These are phyloP conservation scores for Leptinotarsa peninsularis DNA, from an alignment of 2,888 invertebrate species.

Conservation along the genomic window DNA sequence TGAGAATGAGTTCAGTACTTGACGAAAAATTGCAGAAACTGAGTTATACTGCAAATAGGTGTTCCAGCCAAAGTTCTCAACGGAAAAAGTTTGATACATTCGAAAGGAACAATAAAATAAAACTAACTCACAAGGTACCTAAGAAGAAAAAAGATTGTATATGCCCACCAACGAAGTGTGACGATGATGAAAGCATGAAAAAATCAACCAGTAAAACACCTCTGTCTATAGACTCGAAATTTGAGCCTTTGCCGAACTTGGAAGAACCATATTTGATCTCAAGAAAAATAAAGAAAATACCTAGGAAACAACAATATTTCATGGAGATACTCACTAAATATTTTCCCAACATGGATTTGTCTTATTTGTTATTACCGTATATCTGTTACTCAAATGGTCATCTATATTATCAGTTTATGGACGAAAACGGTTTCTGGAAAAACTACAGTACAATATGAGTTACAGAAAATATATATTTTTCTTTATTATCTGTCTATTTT, in stretches of 20 bases:
- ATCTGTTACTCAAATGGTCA: constrained; percentile 60
- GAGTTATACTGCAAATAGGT: constrained; percentile 21
- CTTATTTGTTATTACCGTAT: constrained; percentile 57
- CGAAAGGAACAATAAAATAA: not conserved
- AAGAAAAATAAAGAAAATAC: constrained; percentile 41
- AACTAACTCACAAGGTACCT: not conserved
- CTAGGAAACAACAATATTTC: constrained; percentile 52
- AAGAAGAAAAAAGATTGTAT: not conserved
- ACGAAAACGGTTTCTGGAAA: constrained; percentile 46
- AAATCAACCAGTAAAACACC: constrained; percentile 25
- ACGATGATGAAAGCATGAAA: not conserved
- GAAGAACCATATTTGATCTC: constrained; percentile 26
- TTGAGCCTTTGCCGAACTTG: constrained; percentile 31
- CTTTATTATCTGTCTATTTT: too few species aligned
- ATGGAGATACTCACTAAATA: constrained; percentile 54
- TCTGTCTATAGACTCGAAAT: constrained; percentile 27
- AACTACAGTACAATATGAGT: constrained; percentile 54
- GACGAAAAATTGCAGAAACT: constrained; percentile 18
- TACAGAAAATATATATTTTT: not conserved
- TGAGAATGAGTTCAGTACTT: not conserved
- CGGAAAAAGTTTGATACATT: not conserved
- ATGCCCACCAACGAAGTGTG: not conserved
- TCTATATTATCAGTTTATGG: constrained; percentile 60
- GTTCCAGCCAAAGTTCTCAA: not conserved
- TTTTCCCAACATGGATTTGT: constrained; percentile 56